Percentiles rank a stretch among this genome's conserved stretches.
Evolutionary conservation across 2,888 invertebrate genomes (phyloP).

Genomic region (Agonopterix arenella): DNA sequence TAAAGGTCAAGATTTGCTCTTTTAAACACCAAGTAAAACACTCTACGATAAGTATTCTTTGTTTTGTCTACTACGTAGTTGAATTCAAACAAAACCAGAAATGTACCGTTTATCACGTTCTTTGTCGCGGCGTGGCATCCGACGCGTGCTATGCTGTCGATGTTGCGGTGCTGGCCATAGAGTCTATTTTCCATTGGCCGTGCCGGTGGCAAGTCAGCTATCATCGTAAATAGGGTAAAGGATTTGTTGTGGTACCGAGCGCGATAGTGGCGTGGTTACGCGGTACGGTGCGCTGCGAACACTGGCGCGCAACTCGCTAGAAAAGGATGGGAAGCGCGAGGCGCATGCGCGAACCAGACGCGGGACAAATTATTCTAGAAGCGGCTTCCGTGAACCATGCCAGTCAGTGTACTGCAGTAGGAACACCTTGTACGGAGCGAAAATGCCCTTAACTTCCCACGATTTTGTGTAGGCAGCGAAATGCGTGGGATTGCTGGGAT

Average conservation of each 20-base stretch:
- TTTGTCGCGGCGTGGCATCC: constrained; percentile 24
- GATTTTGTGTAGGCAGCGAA: no score
- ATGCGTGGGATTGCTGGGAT: no score
- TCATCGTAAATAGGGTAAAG: constrained; percentile 38
- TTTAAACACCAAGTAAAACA: background rate
- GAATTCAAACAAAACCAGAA: constrained; percentile 37
- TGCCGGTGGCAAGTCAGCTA: constrained; percentile 51
- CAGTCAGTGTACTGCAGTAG: background rate
- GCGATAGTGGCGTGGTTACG: constrained; percentile 36
- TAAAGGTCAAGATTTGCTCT: background rate
- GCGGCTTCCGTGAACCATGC: constrained; percentile 33
- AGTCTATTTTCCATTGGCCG: constrained; percentile 36
- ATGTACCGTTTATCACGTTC: constrained; percentile 43
- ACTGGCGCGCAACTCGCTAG: constrained; percentile 61
- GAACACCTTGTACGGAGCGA: background rate
- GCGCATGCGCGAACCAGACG: constrained; percentile 63
- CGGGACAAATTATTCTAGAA: constrained; percentile 66
- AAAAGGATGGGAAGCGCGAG: constrained; percentile 39
- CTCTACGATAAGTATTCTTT: background rate
- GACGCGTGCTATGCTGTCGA: constrained; percentile 17
- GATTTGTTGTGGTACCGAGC: constrained; percentile 27
- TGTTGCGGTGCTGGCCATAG: constrained; percentile 25
- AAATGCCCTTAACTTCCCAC: background rate
- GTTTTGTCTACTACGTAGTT: constrained; percentile 34
- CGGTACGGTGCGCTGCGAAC: constrained; percentile 49